phyloP scores from a whole-genome alignment of 2,113 vertebrate species.

The Synodontis membranacea region DNA sequence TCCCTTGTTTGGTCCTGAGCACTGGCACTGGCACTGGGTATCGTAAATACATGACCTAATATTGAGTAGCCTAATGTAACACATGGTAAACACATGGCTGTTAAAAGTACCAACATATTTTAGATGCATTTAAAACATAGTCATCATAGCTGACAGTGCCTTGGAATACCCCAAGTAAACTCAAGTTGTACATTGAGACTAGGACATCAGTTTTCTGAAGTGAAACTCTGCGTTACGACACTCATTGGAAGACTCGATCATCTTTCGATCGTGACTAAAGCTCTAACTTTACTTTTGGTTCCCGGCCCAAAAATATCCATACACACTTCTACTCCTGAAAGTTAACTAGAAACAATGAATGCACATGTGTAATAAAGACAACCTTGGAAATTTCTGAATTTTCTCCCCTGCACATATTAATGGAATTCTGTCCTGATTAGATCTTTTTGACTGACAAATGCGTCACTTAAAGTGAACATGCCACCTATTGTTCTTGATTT shows the following conservation, averaged over 20 bases:
- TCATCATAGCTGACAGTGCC: not conserved
- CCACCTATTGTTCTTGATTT: not conserved
- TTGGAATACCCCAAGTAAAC: slow-evolving; percentile 47
- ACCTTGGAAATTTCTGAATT: slow-evolving; percentile 1
- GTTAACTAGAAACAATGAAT: slow-evolving; percentile 1
- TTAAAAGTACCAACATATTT: slow-evolving; percentile 39
- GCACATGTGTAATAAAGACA: not conserved
- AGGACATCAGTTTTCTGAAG: not conserved
- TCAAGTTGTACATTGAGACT: not conserved
- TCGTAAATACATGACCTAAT: too few relatives aligned
- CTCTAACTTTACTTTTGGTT: slow-evolving; percentile 51
- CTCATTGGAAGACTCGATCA: not conserved
- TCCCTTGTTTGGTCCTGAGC: not conserved
- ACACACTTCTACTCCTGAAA: slow-evolving; percentile 35
- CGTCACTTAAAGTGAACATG: not conserved
- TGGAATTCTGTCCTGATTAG: not conserved
- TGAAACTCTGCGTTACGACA: not conserved
- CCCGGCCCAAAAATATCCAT: slow-evolving; percentile 12
- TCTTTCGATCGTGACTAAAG: slow-evolving; percentile 45
- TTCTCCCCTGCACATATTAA: not conserved
- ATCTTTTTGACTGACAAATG: not conserved
- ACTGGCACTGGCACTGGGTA: too few relatives aligned
- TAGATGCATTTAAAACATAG: slow-evolving; percentile 18
- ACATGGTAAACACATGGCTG: not conserved
- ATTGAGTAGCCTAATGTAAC: not conserved